Conservation (phyloP, 2,113 vertebrate genomes). For the Miniopterus natalensis region DNA sequence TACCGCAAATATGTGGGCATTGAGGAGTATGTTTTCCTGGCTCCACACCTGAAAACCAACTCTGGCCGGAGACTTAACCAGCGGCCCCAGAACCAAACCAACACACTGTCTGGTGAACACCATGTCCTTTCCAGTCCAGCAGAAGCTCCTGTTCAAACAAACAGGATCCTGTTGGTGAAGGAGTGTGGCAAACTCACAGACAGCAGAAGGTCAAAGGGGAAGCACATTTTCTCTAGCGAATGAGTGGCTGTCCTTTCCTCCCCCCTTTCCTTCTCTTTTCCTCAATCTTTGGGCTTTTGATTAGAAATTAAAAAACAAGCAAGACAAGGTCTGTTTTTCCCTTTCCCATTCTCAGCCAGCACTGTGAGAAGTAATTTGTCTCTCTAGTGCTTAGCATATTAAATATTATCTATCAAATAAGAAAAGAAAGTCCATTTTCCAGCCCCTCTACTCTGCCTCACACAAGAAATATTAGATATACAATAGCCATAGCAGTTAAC, state of each 20-base stretch:
- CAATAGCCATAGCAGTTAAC: neutral
- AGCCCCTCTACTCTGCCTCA: neutral
- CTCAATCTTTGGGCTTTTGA: neutral
- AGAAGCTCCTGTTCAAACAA: neutral
- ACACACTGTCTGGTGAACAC: fast-evolving
- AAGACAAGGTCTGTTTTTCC: neutral
- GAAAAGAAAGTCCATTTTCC: conserved; percentile 40
- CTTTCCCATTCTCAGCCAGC: conserved; percentile 7
- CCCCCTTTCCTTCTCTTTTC: neutral
- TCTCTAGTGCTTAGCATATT: conserved; percentile 38
- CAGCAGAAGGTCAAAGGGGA: neutral
- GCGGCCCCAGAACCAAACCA: conserved; percentile 22
- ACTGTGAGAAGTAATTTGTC: conserved; percentile 8
- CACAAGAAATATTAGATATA: neutral
- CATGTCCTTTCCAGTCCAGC: neutral
- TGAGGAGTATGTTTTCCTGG: conserved; percentile 54
- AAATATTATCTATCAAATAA: conserved; percentile 63
- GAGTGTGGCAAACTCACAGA: neutral
- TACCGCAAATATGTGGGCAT: conserved; percentile 34
- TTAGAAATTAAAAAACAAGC: conserved; percentile 56
- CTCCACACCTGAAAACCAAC: neutral
- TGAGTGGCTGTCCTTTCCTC: neutral
- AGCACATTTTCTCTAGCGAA: neutral
- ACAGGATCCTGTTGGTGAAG: neutral
- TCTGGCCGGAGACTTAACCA: neutral